Evolutionary conservation across 1,140 invertebrate species (phyloP), one percentile per base, ranked within the genome.

Genomic region (Campoletis sonorensis): DNA sequence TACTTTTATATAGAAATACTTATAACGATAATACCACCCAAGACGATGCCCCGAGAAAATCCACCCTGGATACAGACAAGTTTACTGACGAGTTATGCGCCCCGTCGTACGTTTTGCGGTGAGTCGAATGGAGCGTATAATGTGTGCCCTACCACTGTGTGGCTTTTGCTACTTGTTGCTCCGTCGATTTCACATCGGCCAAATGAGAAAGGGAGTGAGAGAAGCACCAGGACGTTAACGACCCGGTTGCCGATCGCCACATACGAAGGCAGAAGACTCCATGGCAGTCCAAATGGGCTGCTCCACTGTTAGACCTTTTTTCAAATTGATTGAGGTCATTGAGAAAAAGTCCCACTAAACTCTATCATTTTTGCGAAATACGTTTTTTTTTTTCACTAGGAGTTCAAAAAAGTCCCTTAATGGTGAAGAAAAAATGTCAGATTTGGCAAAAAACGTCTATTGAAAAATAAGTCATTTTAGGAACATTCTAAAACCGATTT

Each of bases 71-170:
- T 64, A 45, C 70, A 37, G 77, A 79, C 81, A 70, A 58, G 76
- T 82, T 82, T 82, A 68, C 81, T 33, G 58, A 79, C 67, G 40
- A 79, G 58, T 79, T 82, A 72, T 82, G 77, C 77, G 76, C 70
- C 81, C 76, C 73, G 79, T 73, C 71, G 71, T 49, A 73, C 1
- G 71, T 73, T 73, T 37, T 73, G 45, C 71, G n/a, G 54, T 73
- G 79, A 54, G 58, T 75, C 79, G 54, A n/a, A n/a, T 37, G 71
- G 30, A 18, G 21, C 40, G 16, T 21, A 73, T 27, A 68, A 45
- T 45, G 40, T 10, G 40, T 13, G n/a, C n/a, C 40, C 8, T 45
- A 37, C 68, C 68, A 71, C 68, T 11, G 40, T 45, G 40, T 71
- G 30, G 68, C 68, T 71, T 71, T 71, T 40, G 64, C 78, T 51